Conservation (phyloP, 2,797 vertebrate genomes). For the Takifugu ocellatus region DNA sequence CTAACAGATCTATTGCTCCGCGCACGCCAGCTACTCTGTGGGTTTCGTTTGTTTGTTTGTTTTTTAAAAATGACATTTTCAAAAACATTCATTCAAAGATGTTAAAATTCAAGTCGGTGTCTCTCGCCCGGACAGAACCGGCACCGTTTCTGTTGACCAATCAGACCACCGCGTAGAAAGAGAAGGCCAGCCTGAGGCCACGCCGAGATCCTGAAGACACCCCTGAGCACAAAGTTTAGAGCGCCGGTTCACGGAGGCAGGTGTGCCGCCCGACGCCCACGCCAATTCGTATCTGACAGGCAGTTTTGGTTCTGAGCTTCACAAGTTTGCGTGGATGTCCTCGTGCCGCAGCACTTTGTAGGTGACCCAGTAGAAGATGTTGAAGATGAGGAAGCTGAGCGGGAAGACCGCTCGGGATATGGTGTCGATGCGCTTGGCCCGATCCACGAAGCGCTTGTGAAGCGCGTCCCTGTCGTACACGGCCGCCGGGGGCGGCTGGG, state of each 20-base stretch:
- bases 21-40: constrained; percentile 54
- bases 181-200: neutral
- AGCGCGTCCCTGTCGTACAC: constrained; percentile 76
- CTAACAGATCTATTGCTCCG: constrained; percentile 30
- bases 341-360: constrained; percentile 91
- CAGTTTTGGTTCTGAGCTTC: constrained; percentile 72
- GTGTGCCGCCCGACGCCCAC: constrained; percentile 42
- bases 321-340: constrained; percentile 85
- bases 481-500: constrained; percentile 65
- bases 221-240: constrained; percentile 71
- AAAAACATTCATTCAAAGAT: constrained; percentile 80
- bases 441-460: constrained; percentile 80
- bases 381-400: constrained; percentile 92
- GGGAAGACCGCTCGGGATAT: constrained; percentile 89
- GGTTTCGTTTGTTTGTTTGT: constrained; percentile 8
- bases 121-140: constrained; percentile 52
- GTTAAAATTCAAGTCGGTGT: constrained; percentile 77
- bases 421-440: constrained; percentile 91
- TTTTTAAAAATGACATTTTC: constrained; percentile 62
- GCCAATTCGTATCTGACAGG: constrained; percentile 63
- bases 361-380: constrained; percentile 94
- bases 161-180: neutral
- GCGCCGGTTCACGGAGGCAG: constrained; percentile 52
- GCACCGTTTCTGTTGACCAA: constrained; percentile 37
- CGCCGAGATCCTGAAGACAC: constrained; percentile 64